Evolutionary conservation across 2,888 invertebrate genomes (phyloP).

Genomic region (Apodemia hepburni): DNA sequence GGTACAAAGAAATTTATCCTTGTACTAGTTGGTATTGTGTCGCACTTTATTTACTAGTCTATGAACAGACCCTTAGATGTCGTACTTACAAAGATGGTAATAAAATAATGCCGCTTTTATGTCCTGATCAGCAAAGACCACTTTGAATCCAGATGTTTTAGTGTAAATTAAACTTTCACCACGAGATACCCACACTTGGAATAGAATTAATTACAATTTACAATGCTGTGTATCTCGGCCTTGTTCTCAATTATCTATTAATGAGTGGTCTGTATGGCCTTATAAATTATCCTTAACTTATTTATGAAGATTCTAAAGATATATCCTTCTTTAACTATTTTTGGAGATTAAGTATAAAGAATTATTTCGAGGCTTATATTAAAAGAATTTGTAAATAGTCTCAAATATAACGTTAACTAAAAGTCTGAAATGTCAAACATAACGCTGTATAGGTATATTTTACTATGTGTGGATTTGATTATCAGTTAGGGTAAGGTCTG

Average conservation of each 20-base stretch:
- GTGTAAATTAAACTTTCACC: slow-evolving; percentile 32
- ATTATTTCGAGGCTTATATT: no score
- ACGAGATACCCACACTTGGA: slow-evolving; percentile 17
- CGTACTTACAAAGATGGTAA: slow-evolving; percentile 55
- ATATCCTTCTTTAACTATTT: no score
- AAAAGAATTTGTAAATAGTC: no score
- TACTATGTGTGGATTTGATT: no score
- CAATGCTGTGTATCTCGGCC: slow-evolving; percentile 32
- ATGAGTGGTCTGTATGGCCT: slow-evolving; percentile 12
- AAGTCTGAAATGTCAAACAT: no score
- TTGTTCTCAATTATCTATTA: slow-evolving; percentile 16
- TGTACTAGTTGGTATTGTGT: no score
- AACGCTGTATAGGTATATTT: no score
- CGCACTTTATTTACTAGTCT: not conserved
- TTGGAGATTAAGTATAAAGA: no score
- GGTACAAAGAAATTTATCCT: no score
- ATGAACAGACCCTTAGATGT: slow-evolving; percentile 38
- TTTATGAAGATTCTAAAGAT: slow-evolving; percentile 14
- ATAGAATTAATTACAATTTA: slow-evolving; percentile 27
- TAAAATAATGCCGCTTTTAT: slow-evolving; percentile 35
- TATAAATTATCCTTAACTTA: slow-evolving; percentile 7
- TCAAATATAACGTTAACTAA: no score
- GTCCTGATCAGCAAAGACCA: slow-evolving; percentile 32
- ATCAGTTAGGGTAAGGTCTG: no score
- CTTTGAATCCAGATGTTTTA: slow-evolving; percentile 22